Conservation (phyloP, 2,797 vertebrate species). For the Gambelia wislizenii region DNA sequence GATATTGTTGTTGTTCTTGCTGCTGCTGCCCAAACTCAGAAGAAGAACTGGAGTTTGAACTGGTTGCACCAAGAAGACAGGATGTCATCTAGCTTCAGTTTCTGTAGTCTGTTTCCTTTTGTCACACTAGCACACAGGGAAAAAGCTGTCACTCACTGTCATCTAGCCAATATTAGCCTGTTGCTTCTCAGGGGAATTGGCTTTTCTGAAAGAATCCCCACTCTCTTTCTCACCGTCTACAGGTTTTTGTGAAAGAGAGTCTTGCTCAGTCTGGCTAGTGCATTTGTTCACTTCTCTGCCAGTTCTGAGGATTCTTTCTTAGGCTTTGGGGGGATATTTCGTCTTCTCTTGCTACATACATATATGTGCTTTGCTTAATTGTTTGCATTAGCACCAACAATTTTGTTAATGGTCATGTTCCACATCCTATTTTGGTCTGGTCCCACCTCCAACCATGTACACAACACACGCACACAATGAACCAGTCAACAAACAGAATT, state of each 20-base stretch:
- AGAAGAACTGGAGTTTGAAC: slow-evolving; percentile 12
- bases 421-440: too few relatives aligned
- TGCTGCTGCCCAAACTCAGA: neutral
- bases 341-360: neutral
- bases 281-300: slow-evolving; percentile 60
- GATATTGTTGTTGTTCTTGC: too few relatives aligned
- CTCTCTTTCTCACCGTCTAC: neutral
- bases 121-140: slow-evolving; percentile 3
- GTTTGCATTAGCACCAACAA: neutral
- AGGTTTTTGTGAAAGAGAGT: slow-evolving; percentile 24
- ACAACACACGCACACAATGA: too few relatives aligned
- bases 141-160: slow-evolving; percentile 60
- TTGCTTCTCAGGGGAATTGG: slow-evolving; percentile 50
- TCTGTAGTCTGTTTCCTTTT: slow-evolving; percentile 21
- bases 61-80: neutral
- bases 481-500: too few relatives aligned
- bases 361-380: neutral
- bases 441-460: too few relatives aligned
- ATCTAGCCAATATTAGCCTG: slow-evolving; percentile 17
- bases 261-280: slow-evolving; percentile 40
- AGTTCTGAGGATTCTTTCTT: slow-evolving; percentile 18
- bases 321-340: slow-evolving; percentile 42
- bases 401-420: slow-evolving; percentile 27
- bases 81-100: neutral
- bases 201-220: neutral